A percentile compares a stretch with the other conserved stretches of the same genome.
Evolutionary conservation across 1,140 invertebrate species (phyloP).

Genomic region (Drosophila bipectinata): DNA sequence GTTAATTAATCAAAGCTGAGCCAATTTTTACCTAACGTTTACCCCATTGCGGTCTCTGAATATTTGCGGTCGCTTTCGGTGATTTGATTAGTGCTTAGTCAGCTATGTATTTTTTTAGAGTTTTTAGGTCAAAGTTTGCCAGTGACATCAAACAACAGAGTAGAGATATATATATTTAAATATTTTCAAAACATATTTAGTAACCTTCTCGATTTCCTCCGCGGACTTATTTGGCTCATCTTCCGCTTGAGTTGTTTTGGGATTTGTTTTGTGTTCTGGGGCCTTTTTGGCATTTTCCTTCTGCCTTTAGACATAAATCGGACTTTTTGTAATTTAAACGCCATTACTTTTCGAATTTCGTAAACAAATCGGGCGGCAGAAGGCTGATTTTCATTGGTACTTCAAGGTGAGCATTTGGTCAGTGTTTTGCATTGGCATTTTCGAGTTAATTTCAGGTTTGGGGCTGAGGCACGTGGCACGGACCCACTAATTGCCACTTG

Average conservation of each 20-base stretch:
- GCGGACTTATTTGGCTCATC: not conserved
- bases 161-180: not conserved
- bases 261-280: constrained; percentile 33
- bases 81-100: constrained; percentile 5
- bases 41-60: constrained; percentile 35
- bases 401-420: constrained; percentile 63
- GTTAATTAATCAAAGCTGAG: constrained; percentile 79
- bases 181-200: not conserved
- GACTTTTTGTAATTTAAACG: constrained; percentile 72
- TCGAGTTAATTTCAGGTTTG: constrained; percentile 51
- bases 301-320: constrained; percentile 29
- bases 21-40: constrained; percentile 64
- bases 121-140: no score
- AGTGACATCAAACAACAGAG: no score
- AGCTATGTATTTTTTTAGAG: not conserved
- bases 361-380: constrained; percentile 55
- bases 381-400: constrained; percentile 35
- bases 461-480: constrained; percentile 12
- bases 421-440: constrained; percentile 41
- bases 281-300: constrained; percentile 11
- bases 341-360: constrained; percentile 66
- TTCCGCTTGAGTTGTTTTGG: constrained; percentile 14
- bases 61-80: constrained; percentile 49
- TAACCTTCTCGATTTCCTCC: constrained; percentile 1
- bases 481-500: constrained; percentile 70